These are phyloP conservation scores for Drosophila sproati DNA, from an alignment of 1,140 invertebrate genomes.

Conservation along the genomic window DNA sequence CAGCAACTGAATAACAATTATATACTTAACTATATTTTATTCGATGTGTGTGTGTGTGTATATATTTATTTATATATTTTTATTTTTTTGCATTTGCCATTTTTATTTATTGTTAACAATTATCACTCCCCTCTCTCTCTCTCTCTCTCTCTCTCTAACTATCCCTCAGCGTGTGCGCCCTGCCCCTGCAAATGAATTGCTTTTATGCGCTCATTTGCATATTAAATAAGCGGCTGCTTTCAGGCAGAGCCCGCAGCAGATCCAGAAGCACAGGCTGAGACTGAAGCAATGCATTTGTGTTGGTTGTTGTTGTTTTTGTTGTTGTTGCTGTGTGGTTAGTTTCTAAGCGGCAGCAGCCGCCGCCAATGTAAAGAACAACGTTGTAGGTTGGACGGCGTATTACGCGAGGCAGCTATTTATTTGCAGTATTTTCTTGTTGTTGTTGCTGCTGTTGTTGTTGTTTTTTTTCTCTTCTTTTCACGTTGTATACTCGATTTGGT, in stretches of 20 bases:
- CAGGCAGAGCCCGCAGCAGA: constrained; percentile 18
- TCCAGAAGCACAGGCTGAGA: constrained; percentile 19
- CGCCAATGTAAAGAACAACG: constrained; percentile 67
- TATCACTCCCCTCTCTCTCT: constrained; percentile 33
- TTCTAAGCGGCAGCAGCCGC: constrained; percentile 69
- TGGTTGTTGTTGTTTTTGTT: constrained; percentile 42
- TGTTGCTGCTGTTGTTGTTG: not conserved
- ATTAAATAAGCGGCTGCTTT: constrained; percentile 71
- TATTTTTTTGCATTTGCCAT: constrained; percentile 51
- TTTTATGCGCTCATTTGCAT: constrained; percentile 83
- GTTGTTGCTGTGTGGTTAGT: constrained; percentile 54
- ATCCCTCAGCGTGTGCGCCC: constrained; percentile 27
- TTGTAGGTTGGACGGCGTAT: constrained; percentile 69
- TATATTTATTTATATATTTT: not conserved
- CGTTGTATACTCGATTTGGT: constrained; percentile 72
- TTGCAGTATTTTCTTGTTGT: constrained; percentile 10
- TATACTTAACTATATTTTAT: constrained; percentile 17
- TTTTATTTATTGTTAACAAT: constrained; percentile 77
- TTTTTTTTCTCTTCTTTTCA: constrained; percentile 38
- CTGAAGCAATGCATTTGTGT: constrained; percentile 51
- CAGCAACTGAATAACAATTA: constrained; percentile 75
- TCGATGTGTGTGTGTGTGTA: not conserved
- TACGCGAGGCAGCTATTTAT: constrained; percentile 54
- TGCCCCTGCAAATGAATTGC: constrained; percentile 76
- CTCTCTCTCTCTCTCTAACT: not conserved